Evolutionary conservation across 2,888 invertebrate genomes (phyloP), one percentile per base, ranked within the genome.

Genomic region (Chloroclysta siterata): DNA sequence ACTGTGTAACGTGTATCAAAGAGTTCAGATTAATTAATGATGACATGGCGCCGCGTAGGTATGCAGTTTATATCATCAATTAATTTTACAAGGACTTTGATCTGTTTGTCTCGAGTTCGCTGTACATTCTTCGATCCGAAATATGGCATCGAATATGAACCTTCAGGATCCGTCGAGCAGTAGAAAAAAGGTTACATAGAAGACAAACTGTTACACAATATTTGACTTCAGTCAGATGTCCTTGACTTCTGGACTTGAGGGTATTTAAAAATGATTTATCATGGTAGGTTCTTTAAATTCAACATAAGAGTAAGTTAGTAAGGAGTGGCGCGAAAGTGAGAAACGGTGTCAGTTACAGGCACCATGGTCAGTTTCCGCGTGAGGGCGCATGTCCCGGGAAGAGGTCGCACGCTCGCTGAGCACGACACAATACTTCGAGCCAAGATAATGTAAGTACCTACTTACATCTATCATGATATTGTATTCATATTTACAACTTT

Each of bases 361-460:
- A 78, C 81, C 78, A 79, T 76, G 79, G 81, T 82, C 81, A 83
- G 85, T 89, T 90, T 90, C 84, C 89, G 86, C 85, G 78, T 82
- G 78, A 83, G 77, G 83, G 83, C 79, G 72, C 82, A 77, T 74
- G 80, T 77, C 79, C 81, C 76, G 77, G 81, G 84, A 83, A 82
- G 84, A 83, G 85, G 86, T 87, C 83, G 83, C 85, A 90, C 85
- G 91, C 83, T 88, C 72, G 65, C 76, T 89, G 85, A 83, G 66
- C 89, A 88, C 81, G 72, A 72, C 79, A 89, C 89, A 89, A 89
- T 85, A 78, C 76, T 70, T 65, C 66, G 73, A 70, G 72, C 57
- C 66, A 72, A 74, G 73, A 73, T 74, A 46, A 42, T 55, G 51
- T 59, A 60, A 15, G 51, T 36, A 51, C 36, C 47, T 13, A 14